Evolutionary conservation across 2,888 invertebrate species (phyloP), one percentile per base, ranked within the genome.

Genomic region (Lithosia quadra): DNA sequence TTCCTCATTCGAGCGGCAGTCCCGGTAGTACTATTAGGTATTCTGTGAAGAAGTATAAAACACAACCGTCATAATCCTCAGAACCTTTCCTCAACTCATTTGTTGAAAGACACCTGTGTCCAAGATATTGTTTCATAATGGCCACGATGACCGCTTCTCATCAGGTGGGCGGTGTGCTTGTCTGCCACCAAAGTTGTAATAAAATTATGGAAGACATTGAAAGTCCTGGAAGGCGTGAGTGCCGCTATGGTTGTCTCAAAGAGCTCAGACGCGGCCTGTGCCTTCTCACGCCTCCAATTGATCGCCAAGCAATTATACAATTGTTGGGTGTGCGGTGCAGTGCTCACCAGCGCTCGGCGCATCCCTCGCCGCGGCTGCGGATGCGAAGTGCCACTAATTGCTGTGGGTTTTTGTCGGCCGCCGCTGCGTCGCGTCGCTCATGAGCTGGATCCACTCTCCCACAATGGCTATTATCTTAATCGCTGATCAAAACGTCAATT

Each of bases 281-380:
- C 4, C 69, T 72, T 79, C 77, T 71, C 79, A 79, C 81, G 61
- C 75, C 84, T 76, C 68, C 88, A 88, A 87, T 88, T 89, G 88
- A 89, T 89, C 80, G 83, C 79, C 69, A 80, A 75, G 80, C 89
- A 91, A 92, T 92, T 92, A 92, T 86, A 88, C 90, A 92, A 92
- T 92, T 91, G 90, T 71, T 81, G 80, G 77, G 76, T 81, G 84
- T 82, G 18, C 15, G 11, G 53, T 24, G 15, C 5, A 79, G 81
- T 74, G 13, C 56, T 24, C 55, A 28, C 22, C 62, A 53, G 58
- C 65, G 34, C 71, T 61, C 65, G 56, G 58, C 65, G 36, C 71
- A 63, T 66, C 57, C 62, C 64, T 49, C 58, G 33, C 43, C 28
- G 57, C 66, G 73, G 68, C 67, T 70, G 58, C 67, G 64, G 21